Percentiles rank a stretch among this genome's conserved stretches.
phyloP scores from a whole-genome alignment of 2,888 invertebrate species.

The Ichneumon xanthorius region DNA sequence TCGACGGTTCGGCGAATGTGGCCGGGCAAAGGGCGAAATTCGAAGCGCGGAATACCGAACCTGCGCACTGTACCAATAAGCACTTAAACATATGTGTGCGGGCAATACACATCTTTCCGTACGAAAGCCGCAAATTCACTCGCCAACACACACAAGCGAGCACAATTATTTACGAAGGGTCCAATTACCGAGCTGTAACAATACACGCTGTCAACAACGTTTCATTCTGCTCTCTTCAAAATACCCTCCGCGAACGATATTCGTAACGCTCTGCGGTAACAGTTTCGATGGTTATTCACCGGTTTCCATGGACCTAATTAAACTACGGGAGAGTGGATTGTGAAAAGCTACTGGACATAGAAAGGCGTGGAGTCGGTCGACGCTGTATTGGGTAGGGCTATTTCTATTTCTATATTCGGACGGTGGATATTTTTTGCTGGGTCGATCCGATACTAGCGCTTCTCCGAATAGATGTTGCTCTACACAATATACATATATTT shows the following conservation, averaged over 20 bases:
- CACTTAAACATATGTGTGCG: constrained; percentile 8
- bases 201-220: neutral
- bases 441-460: neutral
- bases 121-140: neutral
- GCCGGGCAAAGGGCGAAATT: constrained; percentile 34
- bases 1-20: constrained; percentile 45
- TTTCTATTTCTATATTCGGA: no score
- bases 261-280: neutral
- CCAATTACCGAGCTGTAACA: neutral
- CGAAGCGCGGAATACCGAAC: neutral
- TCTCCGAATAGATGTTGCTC: neutral
- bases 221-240: neutral
- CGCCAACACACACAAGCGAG: neutral
- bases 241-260: neutral
- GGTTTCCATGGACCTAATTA: constrained; percentile 7
- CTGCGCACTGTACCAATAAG: neutral
- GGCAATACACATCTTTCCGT: neutral
- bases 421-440: neutral
- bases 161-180: neutral
- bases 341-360: neutral
- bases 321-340: neutral
- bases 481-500: neutral
- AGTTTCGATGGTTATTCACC: neutral
- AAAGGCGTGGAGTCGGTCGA: neutral
- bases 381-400: neutral